A percentile compares a stretch with the other conserved stretches of the same genome.
These are phyloP conservation scores for Thalassophryne amazonica DNA, from an alignment of 2,797 vertebrate species.

Conservation along the genomic window DNA sequence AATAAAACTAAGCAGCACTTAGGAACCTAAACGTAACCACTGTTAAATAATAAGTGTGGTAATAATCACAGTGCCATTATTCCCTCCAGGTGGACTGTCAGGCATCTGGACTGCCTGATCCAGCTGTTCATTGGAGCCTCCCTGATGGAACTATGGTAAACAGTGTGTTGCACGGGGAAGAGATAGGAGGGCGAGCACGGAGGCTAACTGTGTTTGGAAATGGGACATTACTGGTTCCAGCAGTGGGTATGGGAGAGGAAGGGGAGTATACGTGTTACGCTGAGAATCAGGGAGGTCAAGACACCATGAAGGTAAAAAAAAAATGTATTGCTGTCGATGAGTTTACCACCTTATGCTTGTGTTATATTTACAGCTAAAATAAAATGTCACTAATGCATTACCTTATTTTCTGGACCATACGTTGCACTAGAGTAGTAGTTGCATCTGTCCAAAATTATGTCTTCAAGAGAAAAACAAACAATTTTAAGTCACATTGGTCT, in stretches of 20 bases:
- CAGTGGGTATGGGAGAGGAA: constrained; percentile 83
- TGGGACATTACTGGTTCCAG: constrained; percentile 88
- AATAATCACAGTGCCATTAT: background rate
- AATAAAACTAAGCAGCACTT: too few species aligned
- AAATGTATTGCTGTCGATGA: background rate
- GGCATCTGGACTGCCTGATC: constrained; percentile 90
- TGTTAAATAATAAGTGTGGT: too few species aligned
- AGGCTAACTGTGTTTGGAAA: constrained; percentile 89
- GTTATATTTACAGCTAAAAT: too few species aligned
- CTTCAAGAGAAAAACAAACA: too few species aligned
- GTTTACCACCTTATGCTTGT: too few species aligned
- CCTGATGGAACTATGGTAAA: constrained; percentile 91
- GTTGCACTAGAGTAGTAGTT: too few species aligned
- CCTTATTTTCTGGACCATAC: too few species aligned
- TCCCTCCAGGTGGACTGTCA: constrained; percentile 86
- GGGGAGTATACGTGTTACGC: constrained; percentile 93
- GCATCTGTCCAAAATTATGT: too few species aligned
- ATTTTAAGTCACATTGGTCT: too few species aligned
- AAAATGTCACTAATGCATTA: too few species aligned
- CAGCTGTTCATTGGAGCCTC: constrained; percentile 89
- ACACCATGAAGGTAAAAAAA: constrained; percentile 82
- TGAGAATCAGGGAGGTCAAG: constrained; percentile 88
- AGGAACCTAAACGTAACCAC: too few species aligned
- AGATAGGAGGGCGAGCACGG: constrained; percentile 70
- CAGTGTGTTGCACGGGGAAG: constrained; percentile 81